Base-by-base conservation (phyloP, 2,797 vertebrate species). In the Acanthopagrus latus region DNA sequence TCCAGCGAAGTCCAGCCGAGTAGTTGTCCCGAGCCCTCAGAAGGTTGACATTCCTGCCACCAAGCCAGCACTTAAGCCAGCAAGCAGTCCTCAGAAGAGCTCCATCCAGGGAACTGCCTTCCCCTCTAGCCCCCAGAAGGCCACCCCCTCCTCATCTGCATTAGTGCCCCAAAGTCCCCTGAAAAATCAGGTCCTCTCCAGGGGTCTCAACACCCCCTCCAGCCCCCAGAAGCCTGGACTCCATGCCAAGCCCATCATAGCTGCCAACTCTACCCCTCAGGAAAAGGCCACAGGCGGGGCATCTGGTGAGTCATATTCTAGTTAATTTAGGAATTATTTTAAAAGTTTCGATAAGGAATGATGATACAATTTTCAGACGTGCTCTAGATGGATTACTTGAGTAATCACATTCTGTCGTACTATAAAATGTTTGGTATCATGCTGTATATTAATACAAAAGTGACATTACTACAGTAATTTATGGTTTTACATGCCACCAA, bases 271-370 rank as follows among this genome's bases (percentile, higher is more conserved):
- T 74, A 69, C 41, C 60, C 63, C 83, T 70, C 93, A 81, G 80
- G 94, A 92, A 41, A 96, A 94, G 86, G 92, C 91, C 38, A 86
- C 90, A 65, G 76, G 92, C 72, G 89, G 90, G 82, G 90, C 95
- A 83, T 89, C 96, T 86, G 95, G 97, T 97, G 68, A 93, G 93
- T 65, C 20, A 14, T 55, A 16, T 20, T 79, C 44, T 7, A 48
- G 1, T 70, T 50, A 0, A 56, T 38, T 56, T 60, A 14, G 33
- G 16, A 23, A 29, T 59, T 44, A 11, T 58, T 51, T 68, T 2
- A 41, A 27, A 17, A 27, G 17, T 38, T 59, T 60, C 0, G 46
- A 5, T 60, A n/a, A 12, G 16, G 0, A 18, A 0, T 17, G 43
- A 60, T 16, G 47, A 29, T 33, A 4, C 11, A 17, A 4, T 55